Percentiles rank a stretch among this genome's conserved stretches.
Evolutionary conservation across 2,888 invertebrate species (phyloP).

Genomic region (Phragmatobia fuliginosa): DNA sequence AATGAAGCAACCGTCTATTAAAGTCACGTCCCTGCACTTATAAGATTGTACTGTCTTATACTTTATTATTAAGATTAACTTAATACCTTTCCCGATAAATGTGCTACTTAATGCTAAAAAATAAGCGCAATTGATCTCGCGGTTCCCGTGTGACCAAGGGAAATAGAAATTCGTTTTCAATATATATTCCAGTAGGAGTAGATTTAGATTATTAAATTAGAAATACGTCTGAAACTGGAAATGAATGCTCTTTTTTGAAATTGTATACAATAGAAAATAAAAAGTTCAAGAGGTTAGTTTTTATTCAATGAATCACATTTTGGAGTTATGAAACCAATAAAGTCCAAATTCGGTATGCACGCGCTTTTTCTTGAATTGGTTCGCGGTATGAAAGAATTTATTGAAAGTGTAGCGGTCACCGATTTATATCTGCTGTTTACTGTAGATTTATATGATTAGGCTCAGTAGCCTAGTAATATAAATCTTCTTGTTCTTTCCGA

Average conservation of each 20-base stretch:
- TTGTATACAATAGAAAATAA: background rate
- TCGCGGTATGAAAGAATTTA: background rate
- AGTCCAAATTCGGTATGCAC: conserved; percentile 5
- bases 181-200: too few species aligned
- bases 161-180: too few species aligned
- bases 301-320: conserved; percentile 17
- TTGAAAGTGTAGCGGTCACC: background rate
- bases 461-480: too few species aligned
- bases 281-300: background rate
- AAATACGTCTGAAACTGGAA: background rate
- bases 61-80: background rate
- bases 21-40: background rate
- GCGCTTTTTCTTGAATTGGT: background rate
- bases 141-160: too few species aligned
- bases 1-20: background rate
- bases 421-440: background rate
- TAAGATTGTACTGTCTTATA: background rate
- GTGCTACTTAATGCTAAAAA: too few species aligned
- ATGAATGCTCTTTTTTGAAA: background rate
- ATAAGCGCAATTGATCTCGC: too few species aligned
- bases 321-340: background rate
- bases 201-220: background rate
- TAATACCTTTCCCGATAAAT: too few species aligned
- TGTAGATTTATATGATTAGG: background rate
- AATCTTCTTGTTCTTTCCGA: too few species aligned